Percentiles rank a stretch among this genome's conserved stretches.
These are phyloP conservation scores for Diacarnus erythraeanus DNA, from an alignment of 37 sponge, comb jelly and placozoan genomes.

Conservation along the genomic window DNA sequence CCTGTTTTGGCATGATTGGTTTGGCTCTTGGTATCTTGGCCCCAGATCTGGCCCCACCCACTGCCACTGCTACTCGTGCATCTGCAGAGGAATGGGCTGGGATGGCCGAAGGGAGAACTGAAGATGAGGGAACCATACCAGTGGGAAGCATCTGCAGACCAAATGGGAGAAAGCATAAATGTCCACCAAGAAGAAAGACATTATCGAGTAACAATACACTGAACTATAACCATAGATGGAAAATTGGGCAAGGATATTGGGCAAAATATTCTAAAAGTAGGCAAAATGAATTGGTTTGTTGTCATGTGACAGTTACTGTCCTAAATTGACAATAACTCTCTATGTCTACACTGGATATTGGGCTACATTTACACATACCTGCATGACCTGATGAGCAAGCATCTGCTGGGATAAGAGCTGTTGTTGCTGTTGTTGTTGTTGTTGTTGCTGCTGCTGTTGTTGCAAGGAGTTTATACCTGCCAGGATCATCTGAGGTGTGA, in stretches of 20 bases:
- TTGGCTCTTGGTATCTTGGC: conserved; percentile 4
- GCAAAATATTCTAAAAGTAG: too few relatives aligned
- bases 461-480: conserved; percentile 32
- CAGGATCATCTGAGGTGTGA: conserved; percentile 43
- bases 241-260: too few relatives aligned
- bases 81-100: not conserved
- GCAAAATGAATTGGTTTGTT: too few relatives aligned
- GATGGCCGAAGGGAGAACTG: not conserved
- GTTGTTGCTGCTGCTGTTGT: conserved; percentile 13
- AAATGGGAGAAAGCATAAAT: too few relatives aligned
- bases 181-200: too few relatives aligned
- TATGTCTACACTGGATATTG: too few relatives aligned
- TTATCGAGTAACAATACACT: too few relatives aligned
- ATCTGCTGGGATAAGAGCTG: conserved; percentile 5
- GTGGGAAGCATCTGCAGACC: conserved; percentile 6
- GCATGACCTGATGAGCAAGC: conserved; percentile 8
- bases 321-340: too few relatives aligned
- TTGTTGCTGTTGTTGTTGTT: conserved; percentile 1
- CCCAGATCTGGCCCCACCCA: not conserved
- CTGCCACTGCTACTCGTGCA: not conserved
- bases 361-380: not conserved
- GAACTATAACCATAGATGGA: too few relatives aligned
- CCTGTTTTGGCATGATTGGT: conserved; percentile 33
- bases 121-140: conserved; percentile 1
- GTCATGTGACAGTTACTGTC: too few relatives aligned